Evolutionary conservation across 2,888 invertebrate genomes (phyloP).

Genomic region (Bimastos eiseni): DNA sequence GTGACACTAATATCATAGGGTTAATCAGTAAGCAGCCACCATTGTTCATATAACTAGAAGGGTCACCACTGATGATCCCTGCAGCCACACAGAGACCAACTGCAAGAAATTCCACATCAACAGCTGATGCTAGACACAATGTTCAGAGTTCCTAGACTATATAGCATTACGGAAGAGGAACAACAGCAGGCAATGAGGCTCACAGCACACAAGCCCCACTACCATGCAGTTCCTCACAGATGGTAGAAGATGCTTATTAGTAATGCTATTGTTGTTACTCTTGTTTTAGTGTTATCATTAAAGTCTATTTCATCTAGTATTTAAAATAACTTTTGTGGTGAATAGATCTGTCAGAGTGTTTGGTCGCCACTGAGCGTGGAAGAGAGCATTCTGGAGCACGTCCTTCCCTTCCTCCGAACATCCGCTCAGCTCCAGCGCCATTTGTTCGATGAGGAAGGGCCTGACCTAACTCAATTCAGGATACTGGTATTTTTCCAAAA

Average conservation of each 20-base stretch:
- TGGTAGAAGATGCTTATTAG: background rate
- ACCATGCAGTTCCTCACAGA: too few relatives aligned
- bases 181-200: too few relatives aligned
- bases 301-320: background rate
- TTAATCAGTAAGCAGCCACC: too few relatives aligned
- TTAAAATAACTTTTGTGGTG: background rate
- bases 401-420: constrained; percentile 81
- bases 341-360: constrained; percentile 59
- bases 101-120: too few relatives aligned
- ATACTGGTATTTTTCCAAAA: background rate
- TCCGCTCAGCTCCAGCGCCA: constrained; percentile 82
- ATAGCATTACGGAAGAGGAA: too few relatives aligned
- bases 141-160: too few relatives aligned
- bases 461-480: constrained; percentile 28
- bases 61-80: too few relatives aligned
- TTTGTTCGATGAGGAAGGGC: constrained; percentile 61
- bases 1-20: too few relatives aligned
- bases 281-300: background rate
- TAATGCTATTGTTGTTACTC: background rate
- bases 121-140: too few relatives aligned
- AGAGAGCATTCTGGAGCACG: constrained; percentile 74
- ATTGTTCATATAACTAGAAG: too few relatives aligned
- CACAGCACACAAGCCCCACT: too few relatives aligned
- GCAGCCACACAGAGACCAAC: too few relatives aligned
- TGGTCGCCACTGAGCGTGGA: constrained; percentile 62